phyloP scores from a whole-genome alignment of 1,140 invertebrate species.

The Sarcophaga bullata region DNA sequence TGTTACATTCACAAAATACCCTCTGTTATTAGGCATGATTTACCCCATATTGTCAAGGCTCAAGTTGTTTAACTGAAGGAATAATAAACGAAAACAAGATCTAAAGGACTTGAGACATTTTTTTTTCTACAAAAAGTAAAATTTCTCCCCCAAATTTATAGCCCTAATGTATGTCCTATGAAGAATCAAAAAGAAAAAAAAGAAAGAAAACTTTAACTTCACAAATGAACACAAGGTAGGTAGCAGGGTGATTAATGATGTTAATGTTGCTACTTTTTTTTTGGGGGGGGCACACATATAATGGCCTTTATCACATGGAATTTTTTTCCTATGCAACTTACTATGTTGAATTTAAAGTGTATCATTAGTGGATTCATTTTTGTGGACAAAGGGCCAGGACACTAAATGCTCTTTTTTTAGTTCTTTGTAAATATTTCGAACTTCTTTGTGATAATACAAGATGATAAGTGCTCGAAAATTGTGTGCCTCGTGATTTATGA shows the following conservation, averaged over 20 bases:
- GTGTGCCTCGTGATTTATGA: too few species aligned
- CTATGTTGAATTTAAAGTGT: too few species aligned
- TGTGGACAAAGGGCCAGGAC: too few species aligned
- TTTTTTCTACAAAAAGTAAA: not conserved
- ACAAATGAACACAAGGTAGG: not conserved
- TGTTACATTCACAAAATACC: not conserved
- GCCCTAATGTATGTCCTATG: not conserved
- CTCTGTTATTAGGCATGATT: conserved; percentile 33
- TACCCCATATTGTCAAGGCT: conserved; percentile 22
- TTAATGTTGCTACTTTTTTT: not conserved
- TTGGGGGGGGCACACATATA: too few species aligned
- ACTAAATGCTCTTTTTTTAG: too few species aligned
- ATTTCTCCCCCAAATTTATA: not conserved
- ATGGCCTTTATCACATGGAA: too few species aligned
- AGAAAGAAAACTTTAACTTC: not conserved
- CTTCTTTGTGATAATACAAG: too few species aligned
- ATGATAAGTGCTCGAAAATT: too few species aligned
- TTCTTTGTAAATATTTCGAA: too few species aligned
- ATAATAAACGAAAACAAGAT: not conserved
- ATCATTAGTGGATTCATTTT: too few species aligned
- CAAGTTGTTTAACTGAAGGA: not conserved
- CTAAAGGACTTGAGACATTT: not conserved
- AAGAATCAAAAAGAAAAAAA: not conserved
- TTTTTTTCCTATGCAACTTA: too few species aligned
- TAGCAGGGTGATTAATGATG: conserved; percentile 5